Conservation (phyloP, 1,140 invertebrate species). For the Drosophila nasuta region DNA sequence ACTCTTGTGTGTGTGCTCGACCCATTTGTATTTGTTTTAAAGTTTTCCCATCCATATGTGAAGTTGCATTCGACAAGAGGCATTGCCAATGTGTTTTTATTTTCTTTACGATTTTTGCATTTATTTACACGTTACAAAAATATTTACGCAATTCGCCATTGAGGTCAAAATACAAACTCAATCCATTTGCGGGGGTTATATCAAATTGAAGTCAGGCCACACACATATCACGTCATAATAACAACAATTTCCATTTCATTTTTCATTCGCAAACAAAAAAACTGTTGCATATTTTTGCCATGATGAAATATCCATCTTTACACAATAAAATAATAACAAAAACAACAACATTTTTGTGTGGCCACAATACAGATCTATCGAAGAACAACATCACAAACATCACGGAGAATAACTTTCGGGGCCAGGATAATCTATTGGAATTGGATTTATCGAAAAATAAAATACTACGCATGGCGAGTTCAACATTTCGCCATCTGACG, state of each 20-base stretch:
- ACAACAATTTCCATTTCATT: slow-evolving; percentile 28
- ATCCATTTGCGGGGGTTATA: slow-evolving; percentile 35
- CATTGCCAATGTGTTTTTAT: slow-evolving; percentile 26
- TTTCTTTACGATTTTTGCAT: slow-evolving; percentile 17
- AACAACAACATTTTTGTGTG: slow-evolving; percentile 1
- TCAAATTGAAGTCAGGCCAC: slow-evolving; percentile 18
- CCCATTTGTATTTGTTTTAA: slow-evolving; percentile 12
- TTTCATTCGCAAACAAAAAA: slow-evolving; percentile 27
- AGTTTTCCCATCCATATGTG: slow-evolving; percentile 14
- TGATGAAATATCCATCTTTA: slow-evolving; percentile 20
- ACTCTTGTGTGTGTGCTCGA: slow-evolving; percentile 14
- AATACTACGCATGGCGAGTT: slow-evolving; percentile 90
- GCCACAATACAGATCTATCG: slow-evolving; percentile 87
- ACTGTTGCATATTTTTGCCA: slow-evolving; percentile 34
- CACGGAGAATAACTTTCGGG: slow-evolving; percentile 92
- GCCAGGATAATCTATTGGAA: slow-evolving; percentile 90
- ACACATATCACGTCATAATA: slow-evolving; percentile 22
- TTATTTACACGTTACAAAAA: slow-evolving; percentile 30
- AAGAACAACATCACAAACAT: slow-evolving; percentile 91
- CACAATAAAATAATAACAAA: slow-evolving; percentile 16
- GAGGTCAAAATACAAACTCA: slow-evolving; percentile 4
- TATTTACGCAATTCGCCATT: slow-evolving; percentile 32
- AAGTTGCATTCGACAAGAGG: slow-evolving; percentile 8
- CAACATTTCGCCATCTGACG: slow-evolving; percentile 89
- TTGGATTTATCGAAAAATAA: slow-evolving; percentile 94